phyloP scores from a whole-genome alignment of 2,113 vertebrate genomes.

The Phocoena sinus region DNA sequence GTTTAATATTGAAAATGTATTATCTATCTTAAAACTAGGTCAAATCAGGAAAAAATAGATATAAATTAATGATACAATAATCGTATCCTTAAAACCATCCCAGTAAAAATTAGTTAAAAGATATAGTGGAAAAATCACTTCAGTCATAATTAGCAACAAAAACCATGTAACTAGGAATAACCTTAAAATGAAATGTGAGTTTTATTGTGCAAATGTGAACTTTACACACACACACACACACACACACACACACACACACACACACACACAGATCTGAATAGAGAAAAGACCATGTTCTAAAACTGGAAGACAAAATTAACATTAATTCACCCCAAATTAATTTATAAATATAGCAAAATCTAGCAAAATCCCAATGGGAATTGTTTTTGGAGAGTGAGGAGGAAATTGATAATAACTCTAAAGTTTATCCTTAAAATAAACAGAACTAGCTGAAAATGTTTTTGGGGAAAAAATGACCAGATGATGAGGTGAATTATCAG shows the following conservation, averaged over 20 bases:
- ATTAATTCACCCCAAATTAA: not conserved
- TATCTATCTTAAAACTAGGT: not conserved
- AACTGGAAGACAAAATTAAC: not conserved
- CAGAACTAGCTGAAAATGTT: not conserved
- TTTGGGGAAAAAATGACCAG: not conserved
- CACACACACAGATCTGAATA: not conserved
- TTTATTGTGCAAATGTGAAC: not conserved
- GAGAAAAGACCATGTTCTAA: not conserved
- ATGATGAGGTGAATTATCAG: not conserved
- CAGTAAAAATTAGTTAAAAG: not conserved
- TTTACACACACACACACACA: rapidly evolving
- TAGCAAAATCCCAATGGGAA: not conserved
- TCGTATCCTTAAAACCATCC: not conserved
- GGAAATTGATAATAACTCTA: not conserved
- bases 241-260: not conserved
- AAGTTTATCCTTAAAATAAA: not conserved
- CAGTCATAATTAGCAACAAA: not conserved
- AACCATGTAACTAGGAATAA: not conserved
- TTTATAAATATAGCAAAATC: not conserved
- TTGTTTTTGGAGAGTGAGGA: not conserved
- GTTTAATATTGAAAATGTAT: not conserved
- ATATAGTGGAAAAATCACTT: not conserved
- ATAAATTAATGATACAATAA: not conserved
- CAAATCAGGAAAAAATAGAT: not conserved
- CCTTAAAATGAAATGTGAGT: not conserved